Base-by-base conservation (phyloP, 2,888 invertebrate species). In the Invenusta paracnida region DNA sequence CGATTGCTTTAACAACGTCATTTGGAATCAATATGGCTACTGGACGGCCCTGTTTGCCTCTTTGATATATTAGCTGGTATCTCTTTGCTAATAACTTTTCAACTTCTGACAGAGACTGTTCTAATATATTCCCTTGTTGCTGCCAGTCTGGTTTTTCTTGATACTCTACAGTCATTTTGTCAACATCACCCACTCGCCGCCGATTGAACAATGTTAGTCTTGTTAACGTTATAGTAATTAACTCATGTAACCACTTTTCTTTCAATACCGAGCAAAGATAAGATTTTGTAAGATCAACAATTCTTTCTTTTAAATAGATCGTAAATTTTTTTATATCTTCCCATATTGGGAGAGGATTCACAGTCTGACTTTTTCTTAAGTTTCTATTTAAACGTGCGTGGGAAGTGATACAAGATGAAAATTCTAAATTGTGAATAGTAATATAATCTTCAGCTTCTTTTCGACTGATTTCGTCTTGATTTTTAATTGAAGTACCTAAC, bases 361-460 rank as follows among this genome's bases (percentile, higher is more conserved):
- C 5, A 5, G 5, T 48, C 17, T 48, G 48, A 48, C 48, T 48
- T 48, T 48, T 48, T 48, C 17, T 11, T 11, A 11, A 48, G 48
- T 17, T 17, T 48, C 5, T 11, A 48, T 17, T 48, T 48, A 5
- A n/a, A 17, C 48, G 5, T 48, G 48, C 48, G 5, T 48, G 48
- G 5, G 5, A 17, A 17, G 5, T 48, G 5, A 48, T 17, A 11
- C 5, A 5, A 5, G 48, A 5, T 11, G 48, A 17, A 48, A 11
- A 48, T 17, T 48, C 48, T 48, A 48, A 48, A 48, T 48, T 11
- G 48, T 48, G 17, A 11, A 48, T 5, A 48, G 48, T 11, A 48
- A 48, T 48, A 17, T 11, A 48, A 48, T 48, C 48, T 48, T 48
- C 48, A 48, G 5, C 5, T 48, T 86, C 2, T 86, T 85, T 30